Evolutionary conservation across 2,113 vertebrate species (phyloP), one percentile per base, ranked within the genome.

Genomic region (Sphyrna mokarran): DNA sequence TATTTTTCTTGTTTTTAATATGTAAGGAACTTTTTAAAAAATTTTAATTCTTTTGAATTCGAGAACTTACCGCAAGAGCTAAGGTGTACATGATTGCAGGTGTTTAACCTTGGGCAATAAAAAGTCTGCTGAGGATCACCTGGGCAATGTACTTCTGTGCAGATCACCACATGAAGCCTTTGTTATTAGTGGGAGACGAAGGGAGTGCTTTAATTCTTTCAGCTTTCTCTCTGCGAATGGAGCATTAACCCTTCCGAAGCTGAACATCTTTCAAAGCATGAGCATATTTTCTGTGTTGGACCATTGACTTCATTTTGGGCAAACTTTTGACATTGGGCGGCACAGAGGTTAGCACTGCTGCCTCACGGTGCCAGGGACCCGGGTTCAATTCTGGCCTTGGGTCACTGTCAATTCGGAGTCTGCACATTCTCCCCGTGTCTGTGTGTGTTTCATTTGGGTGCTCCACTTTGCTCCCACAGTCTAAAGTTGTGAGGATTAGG

Each of bases 31-130:
- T 95, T 94, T 70, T 94, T 33, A 33, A 40, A 3, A 63, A 63
- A 95, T 33, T 72, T 72, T 95, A 95, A 95, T 48, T 95, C 94
- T 95, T 95, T 95, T 95, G 94, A 95, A 48, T 95, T 95, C 69
- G 26, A 76, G 68, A 95, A 95, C 43, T 48, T 95, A 54, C 68
- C 70, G 40, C 40, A 95, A 72, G 68, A 95, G 69, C 94, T 95
- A 70, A 95, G 66, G 94, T 95, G 94, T 70, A 95, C 94, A 72
- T 43, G 37, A 72, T 72, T 48, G 68, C 94, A 95, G 94, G 94
- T 95, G 94, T 95, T 95, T 95, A 72, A 95, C 94, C 94, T 29
- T 72, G 68, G 94, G 94, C 94, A 76, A 95, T 95, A 54, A 70
- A 54, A 72, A 95, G 66, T 95, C 69, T 95, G 61, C 68, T 72